These are phyloP conservation scores for Charadrius vociferus DNA, from an alignment of 2,113 vertebrate genomes.

Conservation along the genomic window DNA sequence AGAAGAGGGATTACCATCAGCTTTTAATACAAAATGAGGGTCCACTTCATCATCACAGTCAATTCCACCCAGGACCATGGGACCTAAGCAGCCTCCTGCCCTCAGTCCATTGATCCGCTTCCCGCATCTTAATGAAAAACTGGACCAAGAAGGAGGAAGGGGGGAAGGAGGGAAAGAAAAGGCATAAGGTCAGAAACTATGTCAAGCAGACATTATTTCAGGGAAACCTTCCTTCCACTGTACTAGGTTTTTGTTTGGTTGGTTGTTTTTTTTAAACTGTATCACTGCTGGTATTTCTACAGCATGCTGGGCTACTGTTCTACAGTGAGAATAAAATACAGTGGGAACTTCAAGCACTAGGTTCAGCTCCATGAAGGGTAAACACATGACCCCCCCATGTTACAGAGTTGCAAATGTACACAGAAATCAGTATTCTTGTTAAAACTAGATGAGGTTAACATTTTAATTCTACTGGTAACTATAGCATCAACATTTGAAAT, in stretches of 20 bases:
- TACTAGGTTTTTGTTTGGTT: background rate
- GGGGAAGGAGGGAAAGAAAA: background rate
- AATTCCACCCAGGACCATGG: background rate
- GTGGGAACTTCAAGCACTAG: background rate
- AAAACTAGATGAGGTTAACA: background rate
- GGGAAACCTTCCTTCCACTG: background rate
- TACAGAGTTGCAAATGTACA: background rate
- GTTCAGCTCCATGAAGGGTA: background rate
- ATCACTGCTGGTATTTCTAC: background rate
- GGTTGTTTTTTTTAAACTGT: background rate
- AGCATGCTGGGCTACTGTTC: background rate
- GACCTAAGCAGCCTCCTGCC: background rate
- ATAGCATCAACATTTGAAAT: background rate
- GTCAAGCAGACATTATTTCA: background rate
- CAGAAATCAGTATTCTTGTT: background rate
- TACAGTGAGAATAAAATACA: background rate
- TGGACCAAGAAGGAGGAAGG: background rate
- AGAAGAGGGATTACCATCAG: slow-evolving; percentile 37
- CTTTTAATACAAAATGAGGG: background rate
- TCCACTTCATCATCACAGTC: slow-evolving; percentile 9
- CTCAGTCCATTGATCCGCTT: background rate
- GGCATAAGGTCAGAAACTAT: background rate
- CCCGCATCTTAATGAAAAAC: background rate
- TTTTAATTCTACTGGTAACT: background rate
- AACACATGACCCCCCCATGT: background rate